Percentiles rank a stretch among this genome's conserved stretches.
Evolutionary conservation across 2,797 vertebrate genomes (phyloP).

Genomic region (Tragelaphus oryx): DNA sequence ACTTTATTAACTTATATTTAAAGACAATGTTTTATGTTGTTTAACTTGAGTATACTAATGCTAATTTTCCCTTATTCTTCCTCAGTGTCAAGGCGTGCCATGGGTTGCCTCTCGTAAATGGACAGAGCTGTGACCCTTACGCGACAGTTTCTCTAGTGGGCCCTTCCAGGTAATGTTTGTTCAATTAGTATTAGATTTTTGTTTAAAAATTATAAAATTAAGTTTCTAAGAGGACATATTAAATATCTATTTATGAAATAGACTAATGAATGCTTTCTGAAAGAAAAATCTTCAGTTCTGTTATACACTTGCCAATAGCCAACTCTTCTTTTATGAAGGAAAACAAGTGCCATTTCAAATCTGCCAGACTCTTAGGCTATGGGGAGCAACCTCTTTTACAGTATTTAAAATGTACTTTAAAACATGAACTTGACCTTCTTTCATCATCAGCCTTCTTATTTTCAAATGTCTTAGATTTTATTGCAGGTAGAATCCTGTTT

Average conservation of each 20-base stretch:
- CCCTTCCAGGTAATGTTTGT: constrained; percentile 90
- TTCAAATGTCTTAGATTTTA: constrained; percentile 25
- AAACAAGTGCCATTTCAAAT: constrained; percentile 14
- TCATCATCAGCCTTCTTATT: background rate
- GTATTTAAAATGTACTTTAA: constrained; percentile 15
- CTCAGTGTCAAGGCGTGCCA: constrained; percentile 95
- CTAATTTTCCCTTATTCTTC: constrained; percentile 48
- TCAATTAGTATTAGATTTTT: constrained; percentile 23
- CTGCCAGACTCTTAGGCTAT: background rate
- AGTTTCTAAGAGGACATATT: constrained; percentile 18
- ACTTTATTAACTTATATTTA: constrained; percentile 1
- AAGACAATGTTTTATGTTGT: background rate
- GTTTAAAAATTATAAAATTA: constrained; percentile 32
- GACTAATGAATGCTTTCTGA: constrained; percentile 46
- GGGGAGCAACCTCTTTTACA: background rate
- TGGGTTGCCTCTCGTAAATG: constrained; percentile 94
- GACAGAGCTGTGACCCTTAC: constrained; percentile 96
- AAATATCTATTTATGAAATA: constrained; percentile 29
- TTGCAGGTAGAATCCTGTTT: constrained; percentile 32
- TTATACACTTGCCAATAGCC: background rate
- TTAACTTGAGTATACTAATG: background rate
- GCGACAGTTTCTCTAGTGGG: constrained; percentile 95
- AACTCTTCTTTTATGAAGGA: background rate
- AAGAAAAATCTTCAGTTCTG: constrained; percentile 20
- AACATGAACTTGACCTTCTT: background rate